Conservation (phyloP, 2,888 invertebrate genomes). For the Chrysopilus asiliformis region DNA sequence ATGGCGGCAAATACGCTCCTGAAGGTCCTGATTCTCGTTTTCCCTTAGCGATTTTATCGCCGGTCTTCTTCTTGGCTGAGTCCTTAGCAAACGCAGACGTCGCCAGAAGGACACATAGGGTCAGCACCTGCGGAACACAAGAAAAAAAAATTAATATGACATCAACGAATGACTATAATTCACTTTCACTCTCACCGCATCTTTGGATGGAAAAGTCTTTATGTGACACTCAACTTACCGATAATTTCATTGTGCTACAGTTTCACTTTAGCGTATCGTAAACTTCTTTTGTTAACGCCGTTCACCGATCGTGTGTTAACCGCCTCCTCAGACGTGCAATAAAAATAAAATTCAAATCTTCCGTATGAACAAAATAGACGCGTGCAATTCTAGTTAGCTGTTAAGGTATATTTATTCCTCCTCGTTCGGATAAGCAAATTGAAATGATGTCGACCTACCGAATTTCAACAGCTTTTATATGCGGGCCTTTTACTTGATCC, state of each 20-base stretch:
- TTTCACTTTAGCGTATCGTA: constrained; percentile 1
- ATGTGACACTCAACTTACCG: constrained; percentile 13
- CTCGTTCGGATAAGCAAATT: constrained; percentile 13
- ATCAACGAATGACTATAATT: constrained; percentile 8
- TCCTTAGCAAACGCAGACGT: constrained; percentile 10
- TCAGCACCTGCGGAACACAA: constrained; percentile 2
- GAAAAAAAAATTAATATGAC: constrained; percentile 2
- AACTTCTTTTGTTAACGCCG: constrained; percentile 5
- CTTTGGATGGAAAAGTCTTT: no score
- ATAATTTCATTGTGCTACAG: constrained; percentile 15
- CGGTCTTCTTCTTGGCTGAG: constrained; percentile 8
- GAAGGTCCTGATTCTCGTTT: constrained; percentile 15
- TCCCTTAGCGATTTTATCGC: constrained; percentile 13
- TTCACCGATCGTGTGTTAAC: no score
- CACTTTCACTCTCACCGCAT: no score
- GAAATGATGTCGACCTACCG: constrained; percentile 18
- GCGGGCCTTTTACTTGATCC: constrained; percentile 13
- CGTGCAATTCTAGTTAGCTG: no score
- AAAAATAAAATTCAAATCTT: no score
- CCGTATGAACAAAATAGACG: no score
- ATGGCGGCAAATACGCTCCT: constrained; percentile 11
- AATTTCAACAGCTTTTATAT: constrained; percentile 20
- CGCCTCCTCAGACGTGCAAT: no score
- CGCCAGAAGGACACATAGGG: constrained; percentile 1
- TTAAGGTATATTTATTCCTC: no score